A percentile compares a stretch with the other conserved stretches of the same genome.
These are phyloP conservation scores for Neodon shergylaensis DNA, from an alignment of 2,113 vertebrate genomes.

Conservation along the genomic window DNA sequence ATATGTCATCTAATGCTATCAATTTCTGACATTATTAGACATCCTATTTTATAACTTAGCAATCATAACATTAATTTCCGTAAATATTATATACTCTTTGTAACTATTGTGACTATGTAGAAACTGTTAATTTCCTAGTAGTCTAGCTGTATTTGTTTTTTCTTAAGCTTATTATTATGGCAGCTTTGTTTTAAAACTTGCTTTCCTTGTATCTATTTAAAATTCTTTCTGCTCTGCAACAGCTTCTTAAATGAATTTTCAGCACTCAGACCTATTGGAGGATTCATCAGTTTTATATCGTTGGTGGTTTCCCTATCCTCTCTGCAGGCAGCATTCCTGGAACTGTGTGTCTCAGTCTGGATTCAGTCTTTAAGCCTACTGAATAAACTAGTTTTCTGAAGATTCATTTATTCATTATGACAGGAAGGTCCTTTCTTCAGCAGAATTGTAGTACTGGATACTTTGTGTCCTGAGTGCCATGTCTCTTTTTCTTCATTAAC, in stretches of 20 bases:
- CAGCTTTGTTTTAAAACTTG: constrained; percentile 39
- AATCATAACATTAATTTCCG: not conserved
- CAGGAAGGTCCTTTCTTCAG: constrained; percentile 35
- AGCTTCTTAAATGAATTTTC: constrained; percentile 50
- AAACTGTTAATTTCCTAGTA: not conserved
- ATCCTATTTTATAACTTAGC: constrained; percentile 10
- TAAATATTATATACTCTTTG: constrained; percentile 26
- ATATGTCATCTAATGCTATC: constrained; percentile 9
- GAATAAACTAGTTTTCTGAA: constrained; percentile 52
- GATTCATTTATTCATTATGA: constrained; percentile 47
- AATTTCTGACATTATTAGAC: constrained; percentile 41
- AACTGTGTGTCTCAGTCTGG: constrained; percentile 46
- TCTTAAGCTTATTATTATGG: constrained; percentile 17
- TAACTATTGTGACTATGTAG: constrained; percentile 14
- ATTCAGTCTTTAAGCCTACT: constrained; percentile 15
- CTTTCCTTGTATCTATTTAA: constrained; percentile 6
- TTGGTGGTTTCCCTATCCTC: not conserved
- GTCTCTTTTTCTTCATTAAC: constrained; percentile 42
- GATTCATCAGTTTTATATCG: constrained; percentile 24
- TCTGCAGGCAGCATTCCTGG: constrained; percentile 9
- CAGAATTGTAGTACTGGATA: not conserved
- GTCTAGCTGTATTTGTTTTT: constrained; percentile 40
- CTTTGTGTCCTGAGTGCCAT: constrained; percentile 38
- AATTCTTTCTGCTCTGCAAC: constrained; percentile 12
- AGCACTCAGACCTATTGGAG: not conserved